A percentile compares a stretch with the other conserved stretches of the same genome.
Conservation (phyloP, 1,140 invertebrate species). For the Tetragonula clypearis region DNA sequence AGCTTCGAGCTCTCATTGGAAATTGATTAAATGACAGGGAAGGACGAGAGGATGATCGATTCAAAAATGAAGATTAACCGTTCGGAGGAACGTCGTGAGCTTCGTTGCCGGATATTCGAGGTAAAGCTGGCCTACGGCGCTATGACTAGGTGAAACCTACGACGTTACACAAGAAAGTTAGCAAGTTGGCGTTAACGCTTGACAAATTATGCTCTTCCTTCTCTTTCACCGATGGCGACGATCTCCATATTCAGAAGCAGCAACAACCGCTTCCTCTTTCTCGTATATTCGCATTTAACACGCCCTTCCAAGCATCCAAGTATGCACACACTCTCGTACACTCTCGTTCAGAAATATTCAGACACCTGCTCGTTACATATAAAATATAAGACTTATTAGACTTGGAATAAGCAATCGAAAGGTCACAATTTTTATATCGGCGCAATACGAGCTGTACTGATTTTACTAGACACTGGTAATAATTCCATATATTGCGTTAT, state of each 20-base stretch:
- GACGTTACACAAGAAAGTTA: constrained; percentile 67
- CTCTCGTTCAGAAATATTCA: too few species aligned
- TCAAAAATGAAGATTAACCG: too few species aligned
- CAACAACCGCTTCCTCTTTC: constrained; percentile 48
- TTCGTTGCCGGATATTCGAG: neutral
- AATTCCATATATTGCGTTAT: too few species aligned
- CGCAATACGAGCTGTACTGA: too few species aligned
- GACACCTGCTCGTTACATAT: too few species aligned
- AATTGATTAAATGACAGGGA: too few species aligned
- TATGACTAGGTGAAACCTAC: constrained; percentile 43
- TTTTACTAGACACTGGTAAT: too few species aligned
- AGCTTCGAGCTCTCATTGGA: too few species aligned
- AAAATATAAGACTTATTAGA: neutral
- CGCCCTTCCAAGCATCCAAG: constrained; percentile 28
- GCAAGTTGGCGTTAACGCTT: constrained; percentile 69
- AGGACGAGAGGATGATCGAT: too few species aligned
- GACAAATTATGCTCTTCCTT: constrained; percentile 70
- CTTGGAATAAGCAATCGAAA: too few species aligned
- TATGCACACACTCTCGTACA: neutral
- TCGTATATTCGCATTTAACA: constrained; percentile 40
- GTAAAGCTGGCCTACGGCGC: neutral
- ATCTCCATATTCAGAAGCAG: constrained; percentile 62
- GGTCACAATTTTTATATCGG: too few species aligned
- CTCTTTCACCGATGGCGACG: constrained; percentile 42
- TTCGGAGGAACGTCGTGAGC: too few species aligned